Conservation (phyloP, 2,113 vertebrate species). For the Carassius gibelio region DNA sequence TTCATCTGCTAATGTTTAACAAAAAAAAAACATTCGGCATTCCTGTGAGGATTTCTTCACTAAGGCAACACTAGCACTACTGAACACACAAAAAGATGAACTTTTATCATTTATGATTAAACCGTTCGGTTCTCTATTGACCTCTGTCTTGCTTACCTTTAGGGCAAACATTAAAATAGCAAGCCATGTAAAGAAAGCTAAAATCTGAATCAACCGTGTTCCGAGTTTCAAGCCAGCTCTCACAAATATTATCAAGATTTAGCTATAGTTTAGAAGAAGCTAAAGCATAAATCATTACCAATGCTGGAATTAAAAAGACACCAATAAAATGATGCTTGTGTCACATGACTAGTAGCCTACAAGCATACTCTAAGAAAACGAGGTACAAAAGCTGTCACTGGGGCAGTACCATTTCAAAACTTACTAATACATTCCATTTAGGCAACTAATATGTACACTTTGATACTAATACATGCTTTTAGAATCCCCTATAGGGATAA, state of each 20-base stretch:
- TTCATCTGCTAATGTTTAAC: slow-evolving; percentile 50
- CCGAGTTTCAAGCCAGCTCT: too few relatives aligned
- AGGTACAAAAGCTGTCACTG: too few relatives aligned
- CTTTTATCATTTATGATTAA: slow-evolving; percentile 67
- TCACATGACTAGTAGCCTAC: background rate
- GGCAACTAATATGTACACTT: too few relatives aligned
- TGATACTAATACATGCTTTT: too few relatives aligned
- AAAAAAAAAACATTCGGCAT: slow-evolving; percentile 55
- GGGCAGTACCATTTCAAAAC: too few relatives aligned
- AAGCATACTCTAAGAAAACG: too few relatives aligned
- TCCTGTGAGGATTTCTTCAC: slow-evolving; percentile 67
- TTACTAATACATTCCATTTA: too few relatives aligned
- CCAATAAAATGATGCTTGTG: background rate
- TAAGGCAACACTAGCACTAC: slow-evolving; percentile 70
- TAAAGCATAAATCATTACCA: too few relatives aligned
- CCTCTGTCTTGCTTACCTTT: background rate
- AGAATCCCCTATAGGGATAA: too few relatives aligned
- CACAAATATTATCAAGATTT: too few relatives aligned
- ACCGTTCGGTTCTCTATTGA: slow-evolving; percentile 38
- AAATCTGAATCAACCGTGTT: background rate
- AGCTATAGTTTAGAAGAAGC: too few relatives aligned
- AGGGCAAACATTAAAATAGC: slow-evolving; percentile 1
- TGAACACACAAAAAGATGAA: slow-evolving; percentile 63
- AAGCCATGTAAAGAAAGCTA: background rate
- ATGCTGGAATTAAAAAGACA: background rate